Evolutionary conservation across 2,113 vertebrate species (phyloP).

Genomic region (Cichladusa arquata): DNA sequence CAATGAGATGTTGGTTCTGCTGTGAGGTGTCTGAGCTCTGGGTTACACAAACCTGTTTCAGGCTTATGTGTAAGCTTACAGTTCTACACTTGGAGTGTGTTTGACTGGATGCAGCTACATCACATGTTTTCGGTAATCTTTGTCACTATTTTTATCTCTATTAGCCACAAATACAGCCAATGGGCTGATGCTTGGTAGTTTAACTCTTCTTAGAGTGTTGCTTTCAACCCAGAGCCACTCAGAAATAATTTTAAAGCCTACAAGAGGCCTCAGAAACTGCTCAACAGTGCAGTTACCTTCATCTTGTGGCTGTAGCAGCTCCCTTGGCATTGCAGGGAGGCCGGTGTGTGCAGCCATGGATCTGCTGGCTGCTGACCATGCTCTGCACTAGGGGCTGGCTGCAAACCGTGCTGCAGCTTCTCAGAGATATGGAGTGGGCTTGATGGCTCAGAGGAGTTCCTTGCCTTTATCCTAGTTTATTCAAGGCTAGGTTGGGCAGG

Average conservation of each 20-base stretch:
- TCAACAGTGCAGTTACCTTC: background rate
- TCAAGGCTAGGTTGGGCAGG: too few relatives aligned
- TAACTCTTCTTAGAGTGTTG: background rate
- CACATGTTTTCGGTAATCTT: background rate
- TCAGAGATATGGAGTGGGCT: background rate
- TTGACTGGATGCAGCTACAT: background rate
- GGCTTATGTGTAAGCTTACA: background rate
- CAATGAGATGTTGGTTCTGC: background rate
- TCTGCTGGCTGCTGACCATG: background rate
- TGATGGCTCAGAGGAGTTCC: background rate
- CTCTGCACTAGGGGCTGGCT: background rate
- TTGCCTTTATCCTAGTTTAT: background rate
- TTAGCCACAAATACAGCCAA: background rate
- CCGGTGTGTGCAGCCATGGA: background rate
- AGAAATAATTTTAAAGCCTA: background rate
- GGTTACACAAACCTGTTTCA: background rate
- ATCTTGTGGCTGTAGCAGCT: background rate
- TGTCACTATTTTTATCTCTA: background rate
- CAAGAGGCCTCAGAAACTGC: background rate
- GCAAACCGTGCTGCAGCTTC: background rate
- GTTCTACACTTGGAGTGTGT: rapidly evolving
- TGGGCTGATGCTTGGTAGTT: background rate
- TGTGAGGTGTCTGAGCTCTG: background rate
- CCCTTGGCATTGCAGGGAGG: rapidly evolving
- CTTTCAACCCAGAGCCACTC: background rate